phyloP scores from a whole-genome alignment of 2,797 vertebrate species.

The Otolemur crassicaudatus region DNA sequence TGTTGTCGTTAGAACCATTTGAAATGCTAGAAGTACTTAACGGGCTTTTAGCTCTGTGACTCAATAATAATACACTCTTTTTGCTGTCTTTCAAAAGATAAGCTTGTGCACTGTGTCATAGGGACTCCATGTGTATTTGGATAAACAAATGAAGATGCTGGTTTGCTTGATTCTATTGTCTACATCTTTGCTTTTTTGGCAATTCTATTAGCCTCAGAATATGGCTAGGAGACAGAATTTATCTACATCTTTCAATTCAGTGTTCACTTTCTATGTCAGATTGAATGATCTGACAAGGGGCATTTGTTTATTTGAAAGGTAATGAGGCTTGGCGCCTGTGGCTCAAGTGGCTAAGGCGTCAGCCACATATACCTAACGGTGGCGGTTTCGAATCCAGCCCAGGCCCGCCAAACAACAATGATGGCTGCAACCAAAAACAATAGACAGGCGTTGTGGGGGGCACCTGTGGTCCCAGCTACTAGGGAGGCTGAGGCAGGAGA shows the following conservation, averaged over 20 bases:
- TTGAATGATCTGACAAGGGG: constrained; percentile 16
- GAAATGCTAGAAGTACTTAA: neutral
- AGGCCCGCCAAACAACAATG: too few species aligned
- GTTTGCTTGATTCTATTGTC: constrained; percentile 38
- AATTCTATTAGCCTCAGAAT: neutral
- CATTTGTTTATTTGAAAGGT: constrained; percentile 22
- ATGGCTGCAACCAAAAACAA: too few species aligned
- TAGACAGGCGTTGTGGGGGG: too few species aligned
- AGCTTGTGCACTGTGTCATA: neutral
- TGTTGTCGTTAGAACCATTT: neutral
- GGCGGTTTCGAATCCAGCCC: too few species aligned
- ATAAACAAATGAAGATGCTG: neutral
- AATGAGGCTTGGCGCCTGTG: neutral
- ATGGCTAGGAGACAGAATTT: neutral
- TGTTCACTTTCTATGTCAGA: neutral
- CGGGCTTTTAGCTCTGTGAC: neutral
- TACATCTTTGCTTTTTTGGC: neutral
- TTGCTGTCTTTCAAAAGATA: neutral
- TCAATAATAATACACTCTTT: neutral
- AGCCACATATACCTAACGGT: too few species aligned
- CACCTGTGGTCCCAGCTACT: too few species aligned
- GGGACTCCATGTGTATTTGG: neutral
- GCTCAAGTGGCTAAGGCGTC: too few species aligned
- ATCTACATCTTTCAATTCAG: neutral
- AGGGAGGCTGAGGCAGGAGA: too few species aligned